phyloP scores from a whole-genome alignment of 2,888 invertebrate genomes.

The Asteroscopus sphinx region DNA sequence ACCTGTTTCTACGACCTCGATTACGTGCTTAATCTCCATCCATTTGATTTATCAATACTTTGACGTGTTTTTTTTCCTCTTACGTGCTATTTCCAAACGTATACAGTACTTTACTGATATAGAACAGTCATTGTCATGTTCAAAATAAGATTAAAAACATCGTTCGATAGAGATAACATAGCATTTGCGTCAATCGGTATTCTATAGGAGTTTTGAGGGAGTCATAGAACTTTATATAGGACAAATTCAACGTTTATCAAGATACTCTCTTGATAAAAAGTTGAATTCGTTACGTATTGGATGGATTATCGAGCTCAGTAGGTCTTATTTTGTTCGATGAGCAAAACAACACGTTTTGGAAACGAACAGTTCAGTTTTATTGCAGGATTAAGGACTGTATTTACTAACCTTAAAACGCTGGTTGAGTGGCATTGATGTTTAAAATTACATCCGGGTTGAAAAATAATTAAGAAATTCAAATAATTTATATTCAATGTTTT shows the following conservation, averaged over 20 bases:
- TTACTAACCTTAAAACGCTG: background rate
- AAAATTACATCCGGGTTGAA: too few relatives aligned
- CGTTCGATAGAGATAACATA: conserved; percentile 48
- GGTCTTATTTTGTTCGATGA: background rate
- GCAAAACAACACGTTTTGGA: background rate
- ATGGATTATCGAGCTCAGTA: background rate
- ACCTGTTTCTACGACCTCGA: conserved; percentile 36
- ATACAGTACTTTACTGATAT: conserved; percentile 47
- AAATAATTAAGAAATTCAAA: too few relatives aligned
- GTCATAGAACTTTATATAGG: conserved; percentile 56
- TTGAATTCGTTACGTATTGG: too few relatives aligned
- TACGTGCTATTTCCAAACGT: conserved; percentile 37
- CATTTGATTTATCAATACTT: conserved; percentile 40
- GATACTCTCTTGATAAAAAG: conserved; percentile 15
- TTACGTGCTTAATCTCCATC: conserved; percentile 40
- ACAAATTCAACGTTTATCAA: conserved; percentile 22
- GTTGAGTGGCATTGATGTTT: too few relatives aligned
- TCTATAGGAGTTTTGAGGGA: conserved; percentile 21
- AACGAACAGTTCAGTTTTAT: background rate
- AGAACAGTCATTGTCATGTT: conserved; percentile 45
- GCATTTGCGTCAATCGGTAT: conserved; percentile 51
- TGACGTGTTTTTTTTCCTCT: conserved; percentile 34
- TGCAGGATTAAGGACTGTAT: background rate
- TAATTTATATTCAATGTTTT: too few relatives aligned
- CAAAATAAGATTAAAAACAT: conserved; percentile 43